phyloP scores from a whole-genome alignment of 2,888 invertebrate genomes.

The Lottia gigantea region DNA sequence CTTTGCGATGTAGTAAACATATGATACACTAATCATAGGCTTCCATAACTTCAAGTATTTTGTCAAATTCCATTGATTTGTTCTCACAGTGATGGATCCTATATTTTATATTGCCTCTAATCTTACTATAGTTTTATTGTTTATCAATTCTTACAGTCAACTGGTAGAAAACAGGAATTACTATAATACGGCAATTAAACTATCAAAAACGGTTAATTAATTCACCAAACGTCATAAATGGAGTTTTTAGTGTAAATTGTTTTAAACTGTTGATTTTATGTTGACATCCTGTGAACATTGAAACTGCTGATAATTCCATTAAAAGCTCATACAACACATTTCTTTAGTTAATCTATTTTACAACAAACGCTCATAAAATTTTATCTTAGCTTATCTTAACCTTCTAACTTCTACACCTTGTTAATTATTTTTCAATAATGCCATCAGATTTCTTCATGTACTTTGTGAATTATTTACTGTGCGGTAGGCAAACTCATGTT shows the following conservation, averaged over 20 bases:
- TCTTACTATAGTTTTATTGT: too few species aligned
- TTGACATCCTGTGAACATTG: constrained; percentile 5
- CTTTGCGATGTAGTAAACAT: too few species aligned
- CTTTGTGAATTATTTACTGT: background rate
- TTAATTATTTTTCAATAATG: background rate
- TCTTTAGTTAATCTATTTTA: constrained; percentile 7
- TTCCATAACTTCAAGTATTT: too few species aligned
- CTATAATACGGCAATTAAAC: background rate
- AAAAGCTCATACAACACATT: background rate
- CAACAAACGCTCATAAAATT: background rate
- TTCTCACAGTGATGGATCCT: too few species aligned
- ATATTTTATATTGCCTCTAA: too few species aligned
- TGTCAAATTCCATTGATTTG: too few species aligned
- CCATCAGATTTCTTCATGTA: background rate
- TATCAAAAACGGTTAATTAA: background rate
- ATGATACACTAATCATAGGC: too few species aligned
- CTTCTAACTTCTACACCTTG: constrained; percentile 3
- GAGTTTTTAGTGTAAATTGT: constrained; percentile 6
- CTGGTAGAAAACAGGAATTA: too few species aligned
- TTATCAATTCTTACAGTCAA: too few species aligned
- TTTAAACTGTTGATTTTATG: constrained; percentile 6
- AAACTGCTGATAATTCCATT: constrained; percentile 4
- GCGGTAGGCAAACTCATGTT: constrained; percentile 7
- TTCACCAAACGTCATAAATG: background rate
- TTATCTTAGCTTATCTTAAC: background rate